Evolutionary conservation across 2,113 vertebrate species (phyloP).

Genomic region (Dromaius novaehollandiae): DNA sequence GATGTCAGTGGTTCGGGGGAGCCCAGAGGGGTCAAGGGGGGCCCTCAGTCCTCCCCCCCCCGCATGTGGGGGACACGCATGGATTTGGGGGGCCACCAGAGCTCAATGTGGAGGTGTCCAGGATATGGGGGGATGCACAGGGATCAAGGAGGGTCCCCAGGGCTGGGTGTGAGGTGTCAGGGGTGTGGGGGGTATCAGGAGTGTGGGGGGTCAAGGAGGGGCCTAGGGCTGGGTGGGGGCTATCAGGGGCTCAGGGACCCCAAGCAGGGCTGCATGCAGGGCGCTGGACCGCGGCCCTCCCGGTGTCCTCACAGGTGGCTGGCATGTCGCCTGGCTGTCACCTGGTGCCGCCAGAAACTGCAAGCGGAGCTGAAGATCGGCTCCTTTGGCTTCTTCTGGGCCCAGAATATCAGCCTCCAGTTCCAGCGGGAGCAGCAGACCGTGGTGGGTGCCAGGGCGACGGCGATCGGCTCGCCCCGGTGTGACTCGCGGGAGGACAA

Average conservation of each 20-base stretch:
- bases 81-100: not conserved
- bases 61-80: not conserved
- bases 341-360: conserved; percentile 85
- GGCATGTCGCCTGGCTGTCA: conserved; percentile 82
- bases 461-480: not conserved
- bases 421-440: conserved; percentile 88
- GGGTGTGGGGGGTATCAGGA: not conserved
- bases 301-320: conserved; percentile 81
- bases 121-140: not conserved
- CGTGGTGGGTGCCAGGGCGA: conserved; percentile 78
- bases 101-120: not conserved
- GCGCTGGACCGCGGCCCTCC: not conserved
- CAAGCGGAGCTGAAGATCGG: conserved; percentile 90
- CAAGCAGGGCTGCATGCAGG: no score
- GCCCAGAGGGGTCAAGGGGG: no score
- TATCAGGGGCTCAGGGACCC: no score
- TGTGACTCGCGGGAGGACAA: accelerated
- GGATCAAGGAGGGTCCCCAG: not conserved
- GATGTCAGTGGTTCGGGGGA: no score
- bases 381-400: conserved; percentile 89
- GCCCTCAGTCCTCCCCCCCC: no score
- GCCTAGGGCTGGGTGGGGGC: accelerated
- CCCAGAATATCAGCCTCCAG: conserved; percentile 90
- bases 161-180: accelerated
- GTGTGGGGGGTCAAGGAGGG: not conserved